phyloP scores from a whole-genome alignment of 2,113 vertebrate species.

The Trochalopteron elliotii region DNA sequence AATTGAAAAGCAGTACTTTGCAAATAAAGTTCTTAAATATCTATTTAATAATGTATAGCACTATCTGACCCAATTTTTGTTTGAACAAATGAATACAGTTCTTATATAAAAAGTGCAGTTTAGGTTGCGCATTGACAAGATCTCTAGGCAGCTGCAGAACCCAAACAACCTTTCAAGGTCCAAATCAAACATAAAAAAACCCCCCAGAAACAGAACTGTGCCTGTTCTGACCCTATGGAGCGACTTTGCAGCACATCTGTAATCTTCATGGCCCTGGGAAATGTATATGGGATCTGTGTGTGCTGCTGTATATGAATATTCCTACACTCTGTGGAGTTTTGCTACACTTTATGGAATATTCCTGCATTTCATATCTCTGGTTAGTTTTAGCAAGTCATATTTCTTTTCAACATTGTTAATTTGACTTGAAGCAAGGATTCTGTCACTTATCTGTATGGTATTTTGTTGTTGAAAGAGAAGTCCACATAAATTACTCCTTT shows the following conservation, averaged over 20 bases:
- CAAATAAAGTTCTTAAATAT: neutral
- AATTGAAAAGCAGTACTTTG: neutral
- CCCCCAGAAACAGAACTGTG: neutral
- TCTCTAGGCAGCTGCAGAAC: neutral
- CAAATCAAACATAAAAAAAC: neutral
- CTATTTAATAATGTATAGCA: neutral
- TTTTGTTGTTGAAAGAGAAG: neutral
- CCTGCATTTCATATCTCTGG: neutral
- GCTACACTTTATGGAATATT: neutral
- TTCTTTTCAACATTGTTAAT: neutral
- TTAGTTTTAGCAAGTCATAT: neutral
- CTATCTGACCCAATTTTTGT: neutral
- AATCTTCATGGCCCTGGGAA: neutral
- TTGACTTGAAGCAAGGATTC: neutral
- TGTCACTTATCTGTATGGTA: neutral
- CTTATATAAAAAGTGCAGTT: neutral
- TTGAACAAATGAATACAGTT: neutral
- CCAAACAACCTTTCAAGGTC: neutral
- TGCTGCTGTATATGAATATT: neutral
- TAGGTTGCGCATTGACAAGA: neutral
- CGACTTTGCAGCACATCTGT: neutral
- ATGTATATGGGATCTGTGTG: neutral
- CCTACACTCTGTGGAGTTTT: neutral
- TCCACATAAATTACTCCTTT: neutral
- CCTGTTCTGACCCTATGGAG: neutral